Evolutionary conservation across 2,888 invertebrate genomes (phyloP), one percentile per base, ranked within the genome.

Genomic region (Eustalomyia histrio): DNA sequence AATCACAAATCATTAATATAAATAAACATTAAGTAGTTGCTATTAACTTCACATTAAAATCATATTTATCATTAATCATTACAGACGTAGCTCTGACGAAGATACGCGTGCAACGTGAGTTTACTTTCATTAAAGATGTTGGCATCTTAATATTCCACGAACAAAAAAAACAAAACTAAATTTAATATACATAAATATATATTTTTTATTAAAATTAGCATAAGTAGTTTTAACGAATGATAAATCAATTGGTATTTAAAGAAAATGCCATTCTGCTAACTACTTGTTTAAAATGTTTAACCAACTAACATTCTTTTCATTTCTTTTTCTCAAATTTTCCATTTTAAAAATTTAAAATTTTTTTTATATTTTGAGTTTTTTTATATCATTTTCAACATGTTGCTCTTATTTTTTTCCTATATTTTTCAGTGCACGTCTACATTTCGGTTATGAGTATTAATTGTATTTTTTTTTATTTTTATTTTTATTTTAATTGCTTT

Each of bases 101-200:
- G 89, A 89, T 61, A 88, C 87, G 33, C 87, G 88, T 72, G 88
- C 88, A 82, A 89, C 89, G 89, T 89, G 90, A 89, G 89, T 89
- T 85, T 82, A 78, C 76, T 76, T 83, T 67, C 52, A 71, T 81
- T 75, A 53, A 71, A 81, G 67, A 75, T 71, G 81, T 68, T 57
- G 78, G 52, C 73, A 74, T 78, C 65, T 74, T 69, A 60, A 71
- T 29, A 69, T 29, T 29, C n/a, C 55, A 68, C 43, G 16, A 53
- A 35, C 35, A 67, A 24, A 53, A 39, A 67, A n/a, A n/a, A n/a
- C n/a, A n/a, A n/a, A 75, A 47, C 24, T 53, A 18, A 47, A 47
- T 16, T n/a, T 29, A n/a, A 29, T 57, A 57, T 58, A 47, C 43
- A 47, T 29, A 60, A 9, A 35, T 9, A 53, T 43, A 17, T n/a